These are phyloP conservation scores for Drosophila nr. fundita DNA, from an alignment of 2,888 invertebrate genomes.

Conservation along the genomic window DNA sequence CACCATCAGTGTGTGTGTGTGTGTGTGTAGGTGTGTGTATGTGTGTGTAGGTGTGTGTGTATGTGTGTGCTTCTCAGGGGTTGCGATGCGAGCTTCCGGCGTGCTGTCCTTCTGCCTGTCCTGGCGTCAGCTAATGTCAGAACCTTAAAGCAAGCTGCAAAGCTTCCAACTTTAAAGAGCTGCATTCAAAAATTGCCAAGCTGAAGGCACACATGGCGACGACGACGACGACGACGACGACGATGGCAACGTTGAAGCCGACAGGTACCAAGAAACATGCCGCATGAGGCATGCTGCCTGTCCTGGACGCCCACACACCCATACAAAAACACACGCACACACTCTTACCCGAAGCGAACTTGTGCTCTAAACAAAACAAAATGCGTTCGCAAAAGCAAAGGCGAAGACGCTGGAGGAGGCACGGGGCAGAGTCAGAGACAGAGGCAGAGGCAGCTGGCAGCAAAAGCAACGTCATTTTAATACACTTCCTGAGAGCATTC, in stretches of 20 bases:
- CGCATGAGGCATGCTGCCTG: constrained; percentile 53
- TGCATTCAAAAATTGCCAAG: constrained; percentile 27
- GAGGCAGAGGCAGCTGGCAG: constrained; percentile 63
- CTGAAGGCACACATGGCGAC: constrained; percentile 12
- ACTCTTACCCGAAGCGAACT: constrained; percentile 34
- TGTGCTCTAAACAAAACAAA: constrained; percentile 77
- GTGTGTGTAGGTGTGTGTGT: constrained; percentile 2
- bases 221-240: not conserved
- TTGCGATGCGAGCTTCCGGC: constrained; percentile 63
- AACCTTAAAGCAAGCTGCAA: constrained; percentile 48
- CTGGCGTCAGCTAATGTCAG: constrained; percentile 55
- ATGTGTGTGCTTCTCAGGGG: constrained; percentile 29
- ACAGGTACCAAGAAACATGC: constrained; percentile 68
- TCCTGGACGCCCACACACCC: constrained; percentile 33
- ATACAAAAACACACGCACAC: constrained; percentile 14
- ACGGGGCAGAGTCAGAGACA: constrained; percentile 19
- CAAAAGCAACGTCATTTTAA: constrained; percentile 74
- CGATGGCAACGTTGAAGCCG: constrained; percentile 21
- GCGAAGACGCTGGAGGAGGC: constrained; percentile 6
- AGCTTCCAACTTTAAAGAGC: constrained; percentile 50
- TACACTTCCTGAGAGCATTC: not conserved
- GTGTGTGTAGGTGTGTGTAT: constrained; percentile 33
- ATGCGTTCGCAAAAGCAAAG: constrained; percentile 64
- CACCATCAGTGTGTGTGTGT: constrained; percentile 17
- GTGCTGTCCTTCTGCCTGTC: constrained; percentile 69